These are phyloP conservation scores for Poeciliopsis turneri DNA, from an alignment of 2,797 vertebrate species.

Conservation along the genomic window DNA sequence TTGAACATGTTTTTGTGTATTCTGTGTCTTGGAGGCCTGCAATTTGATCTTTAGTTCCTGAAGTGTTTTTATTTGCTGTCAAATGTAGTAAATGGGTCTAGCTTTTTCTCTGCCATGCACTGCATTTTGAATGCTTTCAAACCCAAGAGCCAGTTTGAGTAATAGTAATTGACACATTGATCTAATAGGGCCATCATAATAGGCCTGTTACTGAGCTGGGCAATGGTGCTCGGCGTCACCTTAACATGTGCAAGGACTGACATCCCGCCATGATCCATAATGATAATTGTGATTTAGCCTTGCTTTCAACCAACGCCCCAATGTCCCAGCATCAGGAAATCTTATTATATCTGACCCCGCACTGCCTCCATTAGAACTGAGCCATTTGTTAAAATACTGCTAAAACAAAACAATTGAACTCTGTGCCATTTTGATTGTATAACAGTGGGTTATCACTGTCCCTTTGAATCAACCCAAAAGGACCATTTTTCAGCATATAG, in stretches of 20 bases:
- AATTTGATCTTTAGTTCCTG: constrained; percentile 44
- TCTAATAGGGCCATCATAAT: constrained; percentile 79
- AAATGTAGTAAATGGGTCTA: constrained; percentile 61
- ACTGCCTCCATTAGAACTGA: constrained; percentile 84
- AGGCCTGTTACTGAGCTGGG: constrained; percentile 78
- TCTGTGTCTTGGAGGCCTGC: constrained; percentile 20
- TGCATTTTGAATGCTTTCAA: constrained; percentile 64
- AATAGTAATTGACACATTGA: constrained; percentile 82
- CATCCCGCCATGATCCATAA: constrained; percentile 85
- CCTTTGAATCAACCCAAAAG: constrained; percentile 78
- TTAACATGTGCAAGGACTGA: constrained; percentile 83
- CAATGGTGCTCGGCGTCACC: constrained; percentile 81
- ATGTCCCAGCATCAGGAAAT: constrained; percentile 81
- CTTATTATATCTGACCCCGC: constrained; percentile 80
- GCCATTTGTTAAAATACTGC: constrained; percentile 87
- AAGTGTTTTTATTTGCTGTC: constrained; percentile 54
- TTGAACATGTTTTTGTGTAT: not conserved
- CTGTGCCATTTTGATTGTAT: constrained; percentile 81
- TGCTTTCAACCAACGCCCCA: constrained; percentile 83
- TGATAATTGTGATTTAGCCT: constrained; percentile 87
- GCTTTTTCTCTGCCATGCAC: constrained; percentile 47
- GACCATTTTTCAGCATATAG: constrained; percentile 79
- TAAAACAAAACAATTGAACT: constrained; percentile 81
- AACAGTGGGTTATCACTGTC: constrained; percentile 80
- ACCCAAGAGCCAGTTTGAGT: constrained; percentile 78